phyloP scores from a whole-genome alignment of 2,888 invertebrate species.

The Anoncus sp. region DNA sequence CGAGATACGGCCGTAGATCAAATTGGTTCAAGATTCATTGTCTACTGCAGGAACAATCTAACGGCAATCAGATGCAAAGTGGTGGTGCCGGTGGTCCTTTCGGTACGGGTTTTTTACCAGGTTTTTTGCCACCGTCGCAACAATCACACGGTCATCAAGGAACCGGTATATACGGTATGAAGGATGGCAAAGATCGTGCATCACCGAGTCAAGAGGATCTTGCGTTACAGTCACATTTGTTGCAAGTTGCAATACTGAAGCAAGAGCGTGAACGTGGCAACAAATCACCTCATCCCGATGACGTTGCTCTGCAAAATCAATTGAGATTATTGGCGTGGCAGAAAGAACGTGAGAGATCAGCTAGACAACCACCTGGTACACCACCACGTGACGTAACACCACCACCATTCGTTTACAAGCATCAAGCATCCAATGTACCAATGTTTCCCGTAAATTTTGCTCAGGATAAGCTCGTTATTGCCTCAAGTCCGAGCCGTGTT shows the following conservation, averaged over 20 bases:
- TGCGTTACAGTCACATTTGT: slow-evolving; percentile 77
- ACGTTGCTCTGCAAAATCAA: slow-evolving; percentile 78
- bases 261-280: slow-evolving; percentile 77
- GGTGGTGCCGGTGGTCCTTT: slow-evolving; percentile 70
- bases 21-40: slow-evolving; percentile 98
- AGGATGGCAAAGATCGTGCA: slow-evolving; percentile 74
- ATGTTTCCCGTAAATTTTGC: slow-evolving; percentile 75
- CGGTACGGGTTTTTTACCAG: slow-evolving; percentile 73
- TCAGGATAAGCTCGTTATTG: slow-evolving; percentile 71
- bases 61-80: slow-evolving; percentile 70
- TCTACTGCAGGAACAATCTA: slow-evolving; percentile 90
- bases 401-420: slow-evolving; percentile 69
- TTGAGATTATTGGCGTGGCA: slow-evolving; percentile 78
- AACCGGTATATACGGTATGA: slow-evolving; percentile 63
- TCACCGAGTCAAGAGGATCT: slow-evolving; percentile 79
- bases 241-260: slow-evolving; percentile 80
- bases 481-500: slow-evolving; percentile 83
- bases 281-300: slow-evolving; percentile 80
- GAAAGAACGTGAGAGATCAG: slow-evolving; percentile 72
- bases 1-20: slow-evolving; percentile 94
- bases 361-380: slow-evolving; percentile 62
- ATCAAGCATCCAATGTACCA: slow-evolving; percentile 69
- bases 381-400: slow-evolving; percentile 63
- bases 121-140: slow-evolving; percentile 74
- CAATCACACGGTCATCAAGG: slow-evolving; percentile 69